Percentiles rank a stretch among this genome's conserved stretches.
These are phyloP conservation scores for Epinephelus cyanopodus DNA, from an alignment of 2,113 vertebrate species.

Conservation along the genomic window DNA sequence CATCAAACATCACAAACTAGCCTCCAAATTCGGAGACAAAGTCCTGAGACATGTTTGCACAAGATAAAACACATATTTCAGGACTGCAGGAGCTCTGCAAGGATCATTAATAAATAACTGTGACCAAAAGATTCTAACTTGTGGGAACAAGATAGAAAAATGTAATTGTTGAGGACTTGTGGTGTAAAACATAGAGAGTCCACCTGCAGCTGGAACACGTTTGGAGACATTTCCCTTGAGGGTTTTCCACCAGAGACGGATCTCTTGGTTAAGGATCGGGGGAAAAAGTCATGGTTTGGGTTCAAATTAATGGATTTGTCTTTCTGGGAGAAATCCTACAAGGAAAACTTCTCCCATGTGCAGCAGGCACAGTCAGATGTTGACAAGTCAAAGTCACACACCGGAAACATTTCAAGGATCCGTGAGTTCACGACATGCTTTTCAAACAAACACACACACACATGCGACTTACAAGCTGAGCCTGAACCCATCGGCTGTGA, in stretches of 20 bases:
- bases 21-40: background rate
- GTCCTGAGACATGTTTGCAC: rapidly evolving
- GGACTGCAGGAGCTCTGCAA: background rate
- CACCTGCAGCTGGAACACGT: background rate
- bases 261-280: too few relatives aligned
- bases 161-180: background rate
- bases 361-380: background rate
- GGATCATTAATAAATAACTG: background rate
- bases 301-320: too few relatives aligned
- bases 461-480: slow-evolving; percentile 75
- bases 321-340: too few relatives aligned
- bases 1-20: background rate
- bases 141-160: background rate
- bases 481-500: slow-evolving; percentile 68
- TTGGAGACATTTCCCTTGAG: too few relatives aligned
- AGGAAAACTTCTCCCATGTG: too few relatives aligned
- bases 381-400: background rate
- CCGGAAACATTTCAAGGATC: background rate
- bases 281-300: too few relatives aligned
- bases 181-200: background rate
- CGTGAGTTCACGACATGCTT: slow-evolving; percentile 16
- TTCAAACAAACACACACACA: slow-evolving; percentile 34
- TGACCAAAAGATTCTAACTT: too few relatives aligned
- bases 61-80: background rate
- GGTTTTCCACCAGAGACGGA: too few relatives aligned